Evolutionary conservation across 1,140 invertebrate genomes (phyloP).

Genomic region (Drosophila chauvacae): DNA sequence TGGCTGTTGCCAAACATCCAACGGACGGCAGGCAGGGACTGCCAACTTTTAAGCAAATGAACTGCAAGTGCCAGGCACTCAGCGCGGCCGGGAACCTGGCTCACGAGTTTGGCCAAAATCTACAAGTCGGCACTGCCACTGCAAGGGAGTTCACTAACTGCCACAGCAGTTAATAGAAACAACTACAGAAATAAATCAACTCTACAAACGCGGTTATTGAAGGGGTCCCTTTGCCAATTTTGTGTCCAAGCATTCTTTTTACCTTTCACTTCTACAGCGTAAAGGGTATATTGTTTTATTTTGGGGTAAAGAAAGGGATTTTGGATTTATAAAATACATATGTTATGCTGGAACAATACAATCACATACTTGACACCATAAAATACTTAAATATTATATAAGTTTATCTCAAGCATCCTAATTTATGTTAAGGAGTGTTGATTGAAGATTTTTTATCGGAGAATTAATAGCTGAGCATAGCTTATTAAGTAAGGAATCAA

Average conservation of each 20-base stretch:
- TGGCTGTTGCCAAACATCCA: conserved; percentile 35
- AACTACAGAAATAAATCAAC: conserved; percentile 11
- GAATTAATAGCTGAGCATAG: neutral
- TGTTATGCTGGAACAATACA: neutral
- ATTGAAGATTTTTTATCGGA: too few species aligned
- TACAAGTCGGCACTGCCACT: conserved; percentile 17
- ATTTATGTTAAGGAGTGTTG: too few species aligned
- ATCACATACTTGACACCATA: too few species aligned
- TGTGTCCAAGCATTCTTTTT: neutral
- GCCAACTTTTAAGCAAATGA: conserved; percentile 71
- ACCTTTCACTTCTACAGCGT: neutral
- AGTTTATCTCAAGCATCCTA: too few species aligned
- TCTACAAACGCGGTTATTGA: neutral
- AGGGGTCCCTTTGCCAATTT: conserved; percentile 3
- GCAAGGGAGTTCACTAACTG: conserved; percentile 3
- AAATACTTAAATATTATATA: too few species aligned
- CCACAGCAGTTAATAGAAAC: conserved; percentile 10
- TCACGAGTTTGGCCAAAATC: conserved; percentile 62
- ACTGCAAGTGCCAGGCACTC: conserved; percentile 71
- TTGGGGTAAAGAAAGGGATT: neutral
- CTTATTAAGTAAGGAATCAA: neutral
- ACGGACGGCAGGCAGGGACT: conserved; percentile 28
- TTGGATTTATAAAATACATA: neutral
- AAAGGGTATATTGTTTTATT: neutral
- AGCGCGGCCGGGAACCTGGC: conserved; percentile 50